phyloP scores from a whole-genome alignment of 2,113 vertebrate genomes.

The Myiozetetes cayanensis region DNA sequence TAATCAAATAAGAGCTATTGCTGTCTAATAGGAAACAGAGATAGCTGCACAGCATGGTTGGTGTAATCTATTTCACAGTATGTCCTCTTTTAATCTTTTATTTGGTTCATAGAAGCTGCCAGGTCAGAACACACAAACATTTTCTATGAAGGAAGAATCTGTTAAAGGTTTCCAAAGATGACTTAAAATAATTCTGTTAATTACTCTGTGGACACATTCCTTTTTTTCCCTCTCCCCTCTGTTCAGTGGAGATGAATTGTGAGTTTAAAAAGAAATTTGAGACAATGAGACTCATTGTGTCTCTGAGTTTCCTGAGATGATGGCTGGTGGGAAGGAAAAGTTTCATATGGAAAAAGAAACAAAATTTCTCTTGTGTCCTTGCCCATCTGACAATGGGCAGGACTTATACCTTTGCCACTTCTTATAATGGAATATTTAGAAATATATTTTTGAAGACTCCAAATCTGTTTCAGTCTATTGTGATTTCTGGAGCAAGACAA shows the following conservation, averaged over 20 bases:
- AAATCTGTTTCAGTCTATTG: neutral
- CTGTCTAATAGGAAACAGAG: neutral
- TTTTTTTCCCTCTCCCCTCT: neutral
- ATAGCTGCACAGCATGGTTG: neutral
- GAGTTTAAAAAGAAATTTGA: neutral
- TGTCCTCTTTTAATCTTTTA: neutral
- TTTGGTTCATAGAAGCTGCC: neutral
- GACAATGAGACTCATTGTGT: neutral
- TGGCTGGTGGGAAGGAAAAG: neutral
- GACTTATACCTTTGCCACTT: neutral
- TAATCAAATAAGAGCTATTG: constrained; percentile 17
- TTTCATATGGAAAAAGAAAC: neutral
- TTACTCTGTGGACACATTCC: neutral
- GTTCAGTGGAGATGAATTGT: neutral
- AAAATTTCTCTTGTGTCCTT: neutral
- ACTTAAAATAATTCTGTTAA: neutral
- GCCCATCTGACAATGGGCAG: neutral
- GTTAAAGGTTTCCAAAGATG: neutral
- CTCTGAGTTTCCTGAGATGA: neutral
- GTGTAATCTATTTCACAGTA: constrained; percentile 34
- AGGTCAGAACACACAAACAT: neutral
- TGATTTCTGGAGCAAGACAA: neutral
- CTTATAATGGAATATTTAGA: neutral
- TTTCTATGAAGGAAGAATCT: neutral
- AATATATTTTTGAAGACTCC: neutral